phyloP scores from a whole-genome alignment of 2,113 vertebrate genomes.

The Solea solea region DNA sequence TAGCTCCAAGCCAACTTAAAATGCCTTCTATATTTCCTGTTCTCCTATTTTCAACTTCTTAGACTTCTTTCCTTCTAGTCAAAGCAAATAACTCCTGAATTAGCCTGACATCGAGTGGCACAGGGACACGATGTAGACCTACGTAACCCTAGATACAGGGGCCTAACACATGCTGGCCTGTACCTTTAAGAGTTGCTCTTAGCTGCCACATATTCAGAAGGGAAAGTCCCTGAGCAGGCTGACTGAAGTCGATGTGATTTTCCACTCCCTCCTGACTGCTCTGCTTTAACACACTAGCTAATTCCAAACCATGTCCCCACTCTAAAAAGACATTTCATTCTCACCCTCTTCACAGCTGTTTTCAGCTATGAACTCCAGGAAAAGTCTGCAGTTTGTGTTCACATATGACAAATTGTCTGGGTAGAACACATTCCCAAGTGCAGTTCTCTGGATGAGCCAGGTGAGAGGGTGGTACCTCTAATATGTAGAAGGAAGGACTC shows the following conservation, averaged over 20 bases:
- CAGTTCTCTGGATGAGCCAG: no score
- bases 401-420: no score
- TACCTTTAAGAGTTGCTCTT: conserved; percentile 65
- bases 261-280: conserved; percentile 62
- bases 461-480: no score
- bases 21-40: conserved; percentile 36
- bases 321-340: conserved; percentile 5
- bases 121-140: conserved; percentile 15
- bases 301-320: conserved; percentile 16
- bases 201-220: conserved; percentile 71
- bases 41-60: conserved; percentile 45
- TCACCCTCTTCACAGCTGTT: neutral
- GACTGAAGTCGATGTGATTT: conserved; percentile 68
- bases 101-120: conserved; percentile 13
- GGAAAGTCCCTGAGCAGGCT: conserved; percentile 71
- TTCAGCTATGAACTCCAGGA: neutral
- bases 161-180: conserved; percentile 38
- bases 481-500: no score
- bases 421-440: no score
- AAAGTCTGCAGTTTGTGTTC: no score
- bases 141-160: conserved; percentile 5
- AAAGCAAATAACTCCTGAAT: conserved; percentile 36
- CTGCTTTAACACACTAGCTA: conserved; percentile 44
- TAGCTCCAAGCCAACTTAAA: conserved; percentile 42
- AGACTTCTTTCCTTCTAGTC: conserved; percentile 11